Percentiles rank a stretch among this genome's conserved stretches.
Conservation (phyloP, 2,888 invertebrate genomes). For the Oligia strigilis region DNA sequence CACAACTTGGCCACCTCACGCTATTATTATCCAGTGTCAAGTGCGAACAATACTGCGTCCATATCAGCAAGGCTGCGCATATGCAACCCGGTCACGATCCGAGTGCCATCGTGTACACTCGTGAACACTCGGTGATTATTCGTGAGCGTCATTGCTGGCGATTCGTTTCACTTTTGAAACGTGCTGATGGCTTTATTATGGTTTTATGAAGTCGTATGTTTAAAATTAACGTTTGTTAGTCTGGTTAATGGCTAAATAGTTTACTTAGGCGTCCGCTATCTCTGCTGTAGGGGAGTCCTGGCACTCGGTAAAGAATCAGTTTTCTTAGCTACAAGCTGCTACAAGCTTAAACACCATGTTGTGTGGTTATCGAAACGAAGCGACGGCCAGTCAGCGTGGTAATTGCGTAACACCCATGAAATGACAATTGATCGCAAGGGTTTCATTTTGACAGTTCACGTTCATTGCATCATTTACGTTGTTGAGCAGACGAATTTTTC, state of each 20-base stretch:
- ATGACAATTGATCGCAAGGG: too few relatives aligned
- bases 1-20: conserved; percentile 38
- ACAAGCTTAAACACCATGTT: neutral
- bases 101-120: conserved; percentile 44
- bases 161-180: conserved; percentile 68
- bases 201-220: conserved; percentile 22
- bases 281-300: neutral
- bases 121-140: conserved; percentile 36
- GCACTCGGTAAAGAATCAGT: neutral
- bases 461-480: neutral
- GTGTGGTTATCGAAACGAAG: neutral
- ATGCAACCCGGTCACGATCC: conserved; percentile 62
- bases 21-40: conserved; percentile 46
- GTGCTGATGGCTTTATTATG: conserved; percentile 54
- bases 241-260: neutral
- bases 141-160: conserved; percentile 56
- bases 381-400: neutral
- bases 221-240: conserved; percentile 10
- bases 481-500: neutral
- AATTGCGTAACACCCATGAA: neutral
- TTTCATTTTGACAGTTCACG: neutral
- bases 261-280: neutral
- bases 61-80: conserved; percentile 61
- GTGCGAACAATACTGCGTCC: conserved; percentile 56
- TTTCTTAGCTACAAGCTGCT: neutral